Base-by-base conservation (phyloP, 2,888 invertebrate genomes). In the Ditylenchus weischeri region DNA sequence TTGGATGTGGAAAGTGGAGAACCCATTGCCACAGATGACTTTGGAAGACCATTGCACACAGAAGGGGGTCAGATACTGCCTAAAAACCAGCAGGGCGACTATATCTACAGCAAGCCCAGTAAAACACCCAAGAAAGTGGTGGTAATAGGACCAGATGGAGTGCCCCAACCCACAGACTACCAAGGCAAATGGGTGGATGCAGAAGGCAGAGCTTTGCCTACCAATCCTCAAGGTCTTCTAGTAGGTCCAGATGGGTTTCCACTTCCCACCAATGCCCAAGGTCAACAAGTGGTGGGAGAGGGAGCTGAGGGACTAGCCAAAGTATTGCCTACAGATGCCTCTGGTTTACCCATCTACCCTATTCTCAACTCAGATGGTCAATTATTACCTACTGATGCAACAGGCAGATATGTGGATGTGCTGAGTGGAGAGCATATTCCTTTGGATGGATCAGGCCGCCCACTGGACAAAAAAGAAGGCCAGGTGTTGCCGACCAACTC, bases 251-350 rank as follows among this genome's bases (percentile, higher is more conserved):
- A 73, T 38, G 71, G 74, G 18, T 75, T 70, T 21, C 70, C 75
- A 5, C 69, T 76, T 19, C 74, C 78, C 13, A 76, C 76, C n/a
- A 77, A 75, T 47, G 68, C 49, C 8, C 43, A 61, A 19, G 75
- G 75, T 8, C 66, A 67, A 36, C 60, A 60, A 47, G 65, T 65
- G 51, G 10, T 68, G 15, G 29, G 48, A 13, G 49, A 62, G 43
- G 65, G 54, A 19, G 68, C 67, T 1, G 60, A 61, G 23, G 49
- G n/a, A 47, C 10, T 18, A 29, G 23, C 65, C 21, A 23, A 35
- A 35, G 64, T 68, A 2, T 68, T 77, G 15, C 76, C 76, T 2
- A 75, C 76, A 13, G 66, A 75, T 61, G 49, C 69, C 10, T 68
- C 49, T 58, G 78, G 78, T 7, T 64, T 51, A 15, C n/a, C 57